Evolutionary conservation across 2,113 vertebrate genomes (phyloP).

Genomic region (Alligator sinensis): DNA sequence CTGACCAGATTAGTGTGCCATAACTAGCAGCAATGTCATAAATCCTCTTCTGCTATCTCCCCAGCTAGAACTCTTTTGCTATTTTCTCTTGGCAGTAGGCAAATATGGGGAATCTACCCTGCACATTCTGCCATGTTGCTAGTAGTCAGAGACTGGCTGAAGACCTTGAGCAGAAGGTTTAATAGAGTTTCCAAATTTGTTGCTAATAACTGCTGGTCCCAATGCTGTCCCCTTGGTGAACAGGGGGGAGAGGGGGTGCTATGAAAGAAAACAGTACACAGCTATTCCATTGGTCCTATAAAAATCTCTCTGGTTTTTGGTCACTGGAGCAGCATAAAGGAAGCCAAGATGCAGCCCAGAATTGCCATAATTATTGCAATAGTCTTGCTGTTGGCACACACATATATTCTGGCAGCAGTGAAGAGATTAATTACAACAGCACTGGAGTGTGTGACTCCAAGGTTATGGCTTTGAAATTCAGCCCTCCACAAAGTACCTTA

Average conservation of each 20-base stretch:
- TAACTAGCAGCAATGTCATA: background rate
- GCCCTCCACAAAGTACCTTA: background rate
- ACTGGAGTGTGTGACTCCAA: background rate
- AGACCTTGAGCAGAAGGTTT: background rate
- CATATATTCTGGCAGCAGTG: conserved; percentile 1
- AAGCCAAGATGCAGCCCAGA: background rate
- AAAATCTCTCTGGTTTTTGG: background rate
- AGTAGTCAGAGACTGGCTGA: background rate
- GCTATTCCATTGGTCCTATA: background rate
- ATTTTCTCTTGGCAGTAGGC: background rate
- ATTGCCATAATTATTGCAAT: background rate
- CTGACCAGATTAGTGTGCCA: background rate
- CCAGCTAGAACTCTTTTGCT: background rate
- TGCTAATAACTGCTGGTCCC: background rate
- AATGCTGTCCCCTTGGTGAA: no score
- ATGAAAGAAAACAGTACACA: background rate
- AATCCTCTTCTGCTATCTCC: background rate
- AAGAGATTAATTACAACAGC: background rate
- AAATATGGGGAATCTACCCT: background rate
- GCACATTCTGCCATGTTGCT: background rate
- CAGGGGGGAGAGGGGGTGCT: background rate
- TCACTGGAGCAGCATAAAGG: background rate
- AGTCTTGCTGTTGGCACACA: background rate
- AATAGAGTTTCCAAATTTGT: background rate
- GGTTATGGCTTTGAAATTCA: conserved; percentile 15